Percentiles rank a stretch among this genome's conserved stretches.
These are phyloP conservation scores for Champsocephalus gunnari DNA, from an alignment of 2,797 vertebrate species.

Conservation along the genomic window DNA sequence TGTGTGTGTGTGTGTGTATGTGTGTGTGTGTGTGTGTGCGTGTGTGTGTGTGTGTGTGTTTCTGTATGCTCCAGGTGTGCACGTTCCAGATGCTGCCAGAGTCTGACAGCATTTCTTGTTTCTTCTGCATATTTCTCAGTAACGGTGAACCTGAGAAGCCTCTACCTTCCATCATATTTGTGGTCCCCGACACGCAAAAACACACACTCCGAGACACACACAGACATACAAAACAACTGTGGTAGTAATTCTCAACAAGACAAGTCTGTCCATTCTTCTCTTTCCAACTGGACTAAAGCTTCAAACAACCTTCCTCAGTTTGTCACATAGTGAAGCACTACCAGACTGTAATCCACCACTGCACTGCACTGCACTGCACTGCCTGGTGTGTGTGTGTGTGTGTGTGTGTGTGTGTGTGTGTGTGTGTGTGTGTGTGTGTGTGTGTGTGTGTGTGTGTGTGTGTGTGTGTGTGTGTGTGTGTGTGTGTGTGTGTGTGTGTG, in stretches of 20 bases:
- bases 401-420: conserved; percentile 6
- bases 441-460: conserved; percentile 16
- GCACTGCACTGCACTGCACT: conserved; percentile 3
- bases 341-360: conserved; percentile 35
- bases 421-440: conserved; percentile 12
- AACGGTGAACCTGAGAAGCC: too few relatives aligned
- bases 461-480: conserved; percentile 7
- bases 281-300: conserved; percentile 59
- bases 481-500: background rate
- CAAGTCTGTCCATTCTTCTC: conserved; percentile 58
- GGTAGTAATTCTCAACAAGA: conserved; percentile 54
- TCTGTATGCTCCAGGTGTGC: too few relatives aligned
- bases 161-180: too few relatives aligned
- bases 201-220: conserved; percentile 3
- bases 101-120: too few relatives aligned
- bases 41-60: too few relatives aligned
- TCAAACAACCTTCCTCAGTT: conserved; percentile 64
- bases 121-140: too few relatives aligned
- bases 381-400: conserved; percentile 11
- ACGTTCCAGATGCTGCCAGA: too few relatives aligned
- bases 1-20: too few relatives aligned
- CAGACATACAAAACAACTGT: background rate
- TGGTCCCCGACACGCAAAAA: background rate
- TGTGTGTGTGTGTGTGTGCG: too few relatives aligned
- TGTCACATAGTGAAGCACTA: conserved; percentile 62